Evolutionary conservation across 2,888 invertebrate genomes (phyloP).

Genomic region (Agrotis clavis): DNA sequence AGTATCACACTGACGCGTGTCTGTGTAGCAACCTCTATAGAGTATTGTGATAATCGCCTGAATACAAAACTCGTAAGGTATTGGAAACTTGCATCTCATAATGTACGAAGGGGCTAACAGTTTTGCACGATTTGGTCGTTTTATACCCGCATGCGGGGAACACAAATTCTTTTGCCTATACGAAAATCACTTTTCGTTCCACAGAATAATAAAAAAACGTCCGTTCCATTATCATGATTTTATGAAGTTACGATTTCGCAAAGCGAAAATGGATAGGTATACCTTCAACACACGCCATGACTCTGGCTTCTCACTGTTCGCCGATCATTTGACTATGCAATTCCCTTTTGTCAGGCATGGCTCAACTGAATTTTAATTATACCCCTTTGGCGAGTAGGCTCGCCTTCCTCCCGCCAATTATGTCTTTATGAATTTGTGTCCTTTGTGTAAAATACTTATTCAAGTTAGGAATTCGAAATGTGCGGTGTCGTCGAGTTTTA

Average conservation of each 20-base stretch:
- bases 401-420: slow-evolving; percentile 38
- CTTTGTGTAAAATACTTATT: slow-evolving; percentile 53
- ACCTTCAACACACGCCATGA: not conserved
- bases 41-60: too few relatives aligned
- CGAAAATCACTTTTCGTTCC: not conserved
- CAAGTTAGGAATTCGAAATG: slow-evolving; percentile 33
- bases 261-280: slow-evolving; percentile 1
- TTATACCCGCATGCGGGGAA: not conserved
- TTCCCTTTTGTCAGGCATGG: slow-evolving; percentile 52
- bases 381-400: slow-evolving; percentile 48
- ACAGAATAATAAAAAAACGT: not conserved
- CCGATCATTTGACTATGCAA: slow-evolving; percentile 50
- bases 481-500: slow-evolving; percentile 32
- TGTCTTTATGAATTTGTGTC: slow-evolving; percentile 54
- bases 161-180: not conserved
- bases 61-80: too few relatives aligned
- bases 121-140: not conserved
- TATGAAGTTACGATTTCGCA: not conserved
- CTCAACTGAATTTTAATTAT: slow-evolving; percentile 63
- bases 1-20: too few relatives aligned
- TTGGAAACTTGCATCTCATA: too few relatives aligned
- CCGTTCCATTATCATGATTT: not conserved
- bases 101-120: too few relatives aligned
- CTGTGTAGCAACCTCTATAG: too few relatives aligned
- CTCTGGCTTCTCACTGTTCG: slow-evolving; percentile 7